Evolutionary conservation across 2,113 vertebrate species (phyloP), one percentile per base, ranked within the genome.

Genomic region (Eidolon helvum): DNA sequence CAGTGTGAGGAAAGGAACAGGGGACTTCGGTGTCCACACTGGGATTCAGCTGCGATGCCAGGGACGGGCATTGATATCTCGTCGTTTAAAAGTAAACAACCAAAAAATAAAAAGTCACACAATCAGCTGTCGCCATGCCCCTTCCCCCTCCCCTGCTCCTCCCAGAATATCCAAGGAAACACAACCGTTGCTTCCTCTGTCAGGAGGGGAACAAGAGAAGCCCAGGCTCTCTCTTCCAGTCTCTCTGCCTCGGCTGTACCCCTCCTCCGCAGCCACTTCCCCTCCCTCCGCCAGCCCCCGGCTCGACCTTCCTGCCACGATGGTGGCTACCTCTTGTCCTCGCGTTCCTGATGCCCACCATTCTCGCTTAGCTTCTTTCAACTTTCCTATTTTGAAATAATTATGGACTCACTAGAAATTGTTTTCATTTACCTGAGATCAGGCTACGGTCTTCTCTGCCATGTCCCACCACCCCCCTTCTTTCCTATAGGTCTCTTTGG

Each of bases 301-400:
- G 43, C 63, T 35, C 53, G 0, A n/a, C 38, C 45, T 90, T 21
- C 18, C 40, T 21, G 26, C 75, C 91, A 4, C 5, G 14, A 9
- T 28, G 11, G 8, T n/a, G 33, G 53, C 33, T 57, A 38, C 16
- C 19, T 33, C 1, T 15, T 30, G 24, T 53, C 38, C 24, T 53
- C 38, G 68, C 48, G 33, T 26, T 66, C 35, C 71, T 92, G n/a
- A 38, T 5, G 33, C 50, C 88, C 68, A 61, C 38, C 26, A 1
- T 77, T 88, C 28, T 94, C 61, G 19, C 7, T 71, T 65, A 24
- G 63, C 28, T 48, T 88, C 55, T 74, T 71, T 55, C 59, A 48
- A 43, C 28, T 96, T 93, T 88, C 77, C 16, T 83, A 19, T 69
- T 80, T 68, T 66, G 57, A 91, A 86, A 77, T 85, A 87, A 78